A percentile compares a stretch with the other conserved stretches of the same genome.
Evolutionary conservation across 2,113 vertebrate genomes (phyloP).

Genomic region (Rallus limicola): DNA sequence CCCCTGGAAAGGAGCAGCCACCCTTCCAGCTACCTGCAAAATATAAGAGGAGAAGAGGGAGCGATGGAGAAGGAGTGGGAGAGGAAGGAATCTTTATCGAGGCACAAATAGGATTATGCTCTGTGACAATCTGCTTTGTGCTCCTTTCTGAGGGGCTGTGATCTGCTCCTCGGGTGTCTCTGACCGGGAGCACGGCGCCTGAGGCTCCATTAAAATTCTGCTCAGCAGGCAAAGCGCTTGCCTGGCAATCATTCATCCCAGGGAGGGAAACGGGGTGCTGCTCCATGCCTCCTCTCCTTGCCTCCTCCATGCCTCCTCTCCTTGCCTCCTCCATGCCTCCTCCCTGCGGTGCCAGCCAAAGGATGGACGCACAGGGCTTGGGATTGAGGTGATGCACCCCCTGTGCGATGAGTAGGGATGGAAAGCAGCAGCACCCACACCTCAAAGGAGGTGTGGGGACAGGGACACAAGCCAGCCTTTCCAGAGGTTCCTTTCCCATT

Average conservation of each 20-base stretch:
- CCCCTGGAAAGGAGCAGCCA: constrained; percentile 39
- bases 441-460: accelerated
- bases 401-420: accelerated
- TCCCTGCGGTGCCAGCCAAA: not conserved
- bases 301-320: not conserved
- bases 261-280: not conserved
- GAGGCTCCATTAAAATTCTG: constrained; percentile 53
- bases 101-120: constrained; percentile 53
- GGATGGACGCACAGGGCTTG: not conserved
- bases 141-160: constrained; percentile 19
- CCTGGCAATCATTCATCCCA: not conserved
- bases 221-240: constrained; percentile 1
- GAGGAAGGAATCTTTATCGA: constrained; percentile 52
- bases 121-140: constrained; percentile 57
- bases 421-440: accelerated
- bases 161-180: constrained; percentile 28
- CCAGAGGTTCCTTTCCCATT: not conserved
- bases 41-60: not conserved
- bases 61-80: not conserved
- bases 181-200: not conserved
- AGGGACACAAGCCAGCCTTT: not conserved
- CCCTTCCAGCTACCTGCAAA: constrained; percentile 39
- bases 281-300: not conserved
- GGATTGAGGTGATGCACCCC: accelerated
- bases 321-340: not conserved